A percentile compares a stretch with the other conserved stretches of the same genome.
phyloP scores from a whole-genome alignment of 2,113 vertebrate genomes.

The Vidua macroura region DNA sequence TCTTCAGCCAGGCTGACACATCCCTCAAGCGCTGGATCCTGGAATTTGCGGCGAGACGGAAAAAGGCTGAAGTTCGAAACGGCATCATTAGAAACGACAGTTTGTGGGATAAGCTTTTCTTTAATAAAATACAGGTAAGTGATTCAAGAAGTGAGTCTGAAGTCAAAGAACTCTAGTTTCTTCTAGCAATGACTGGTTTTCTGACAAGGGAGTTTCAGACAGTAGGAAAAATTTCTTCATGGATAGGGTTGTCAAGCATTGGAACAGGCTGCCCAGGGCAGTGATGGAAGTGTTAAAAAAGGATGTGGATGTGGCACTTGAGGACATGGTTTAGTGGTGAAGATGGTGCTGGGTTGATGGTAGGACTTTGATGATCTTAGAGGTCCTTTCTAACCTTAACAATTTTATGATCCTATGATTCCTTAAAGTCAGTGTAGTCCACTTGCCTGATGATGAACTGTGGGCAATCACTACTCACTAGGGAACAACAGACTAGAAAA shows the following conservation, averaged over 20 bases:
- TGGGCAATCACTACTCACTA: neutral
- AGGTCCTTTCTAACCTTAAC: neutral
- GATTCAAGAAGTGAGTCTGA: neutral
- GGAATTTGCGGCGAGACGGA: conserved; percentile 78
- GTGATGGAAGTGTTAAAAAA: neutral
- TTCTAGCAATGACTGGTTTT: neutral
- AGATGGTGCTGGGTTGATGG: neutral
- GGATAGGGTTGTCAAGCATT: neutral
- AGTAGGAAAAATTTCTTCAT: neutral
- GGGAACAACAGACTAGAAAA: neutral
- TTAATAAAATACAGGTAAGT: conserved; percentile 81
- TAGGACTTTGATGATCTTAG: neutral
- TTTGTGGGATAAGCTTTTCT: conserved; percentile 81
- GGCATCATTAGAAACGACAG: conserved; percentile 81
- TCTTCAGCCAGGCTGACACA: conserved; percentile 81
- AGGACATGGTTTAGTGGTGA: neutral
- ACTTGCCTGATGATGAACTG: neutral
- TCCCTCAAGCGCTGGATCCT: conserved; percentile 79
- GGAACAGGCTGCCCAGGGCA: neutral
- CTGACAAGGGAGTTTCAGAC: neutral
- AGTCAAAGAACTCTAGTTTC: neutral
- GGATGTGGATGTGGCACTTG: neutral
- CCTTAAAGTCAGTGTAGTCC: neutral
- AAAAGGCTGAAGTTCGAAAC: conserved; percentile 77
- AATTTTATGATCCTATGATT: neutral